A percentile compares a stretch with the other conserved stretches of the same genome.
Conservation (phyloP, 1,140 invertebrate species). For the Drosophila chauvacae region DNA sequence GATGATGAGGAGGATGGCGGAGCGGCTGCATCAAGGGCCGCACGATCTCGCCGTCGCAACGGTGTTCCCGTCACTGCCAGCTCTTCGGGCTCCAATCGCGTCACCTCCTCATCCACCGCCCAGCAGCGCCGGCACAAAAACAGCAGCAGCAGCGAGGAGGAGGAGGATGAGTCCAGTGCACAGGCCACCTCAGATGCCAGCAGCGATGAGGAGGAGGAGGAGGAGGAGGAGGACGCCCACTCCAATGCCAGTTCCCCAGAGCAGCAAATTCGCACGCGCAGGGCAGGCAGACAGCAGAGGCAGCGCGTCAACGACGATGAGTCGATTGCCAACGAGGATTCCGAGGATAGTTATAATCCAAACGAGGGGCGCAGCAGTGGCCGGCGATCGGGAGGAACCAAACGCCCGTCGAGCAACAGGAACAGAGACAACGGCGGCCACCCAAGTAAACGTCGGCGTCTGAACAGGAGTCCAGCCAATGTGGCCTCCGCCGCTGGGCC, state of each 20-base stretch:
- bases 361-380: constrained; percentile 59
- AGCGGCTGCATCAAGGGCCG: constrained; percentile 24
- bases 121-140: constrained; percentile 55
- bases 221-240: constrained; percentile 53
- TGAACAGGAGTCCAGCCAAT: constrained; percentile 27
- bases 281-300: constrained; percentile 44
- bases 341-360: constrained; percentile 85
- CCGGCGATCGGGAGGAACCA: constrained; percentile 10
- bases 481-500: constrained; percentile 3
- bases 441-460: constrained; percentile 34
- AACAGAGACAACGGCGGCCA: constrained; percentile 31
- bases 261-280: constrained; percentile 51
- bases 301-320: constrained; percentile 56
- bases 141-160: constrained; percentile 60
- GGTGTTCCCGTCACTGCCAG: constrained; percentile 48
- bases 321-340: constrained; percentile 62
- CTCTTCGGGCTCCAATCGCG: constrained; percentile 73
- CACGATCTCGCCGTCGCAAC: constrained; percentile 59
- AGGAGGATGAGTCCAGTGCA: constrained; percentile 50
- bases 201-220: constrained; percentile 63
- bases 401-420: constrained; percentile 25
- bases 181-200: constrained; percentile 65
- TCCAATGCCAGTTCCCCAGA: constrained; percentile 57
- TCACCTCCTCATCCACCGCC: constrained; percentile 71
- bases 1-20: constrained; percentile 52